Evolutionary conservation across 1,140 invertebrate species (phyloP).

Genomic region (Diuraphis noxia): DNA sequence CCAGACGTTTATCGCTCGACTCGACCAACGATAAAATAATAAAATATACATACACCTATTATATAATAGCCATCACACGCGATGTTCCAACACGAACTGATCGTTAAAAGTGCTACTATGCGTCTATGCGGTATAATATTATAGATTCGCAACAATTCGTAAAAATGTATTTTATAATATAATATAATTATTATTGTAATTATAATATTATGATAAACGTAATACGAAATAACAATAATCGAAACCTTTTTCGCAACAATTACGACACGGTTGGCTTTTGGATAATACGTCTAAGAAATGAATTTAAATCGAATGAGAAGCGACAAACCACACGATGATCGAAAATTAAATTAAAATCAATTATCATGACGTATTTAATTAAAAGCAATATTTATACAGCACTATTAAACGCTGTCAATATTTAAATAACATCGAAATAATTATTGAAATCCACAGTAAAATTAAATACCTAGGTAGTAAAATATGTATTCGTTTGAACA

Average conservation of each 20-base stretch:
- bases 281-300: not conserved
- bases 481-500: not conserved
- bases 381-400: not conserved
- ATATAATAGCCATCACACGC: not conserved
- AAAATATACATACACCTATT: not conserved
- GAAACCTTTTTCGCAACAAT: not conserved
- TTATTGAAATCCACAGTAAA: not conserved
- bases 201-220: not conserved
- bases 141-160: not conserved
- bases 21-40: not conserved
- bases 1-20: not conserved
- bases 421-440: conserved; percentile 17
- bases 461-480: conserved; percentile 1
- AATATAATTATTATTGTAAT: not conserved
- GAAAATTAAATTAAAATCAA: not conserved
- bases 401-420: not conserved
- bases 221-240: not conserved
- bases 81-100: not conserved
- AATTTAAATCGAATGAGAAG: not conserved
- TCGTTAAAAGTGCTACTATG: not conserved
- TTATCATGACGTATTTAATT: not conserved
- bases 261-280: not conserved
- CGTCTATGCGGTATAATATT: not conserved
- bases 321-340: no score
- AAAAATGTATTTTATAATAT: not conserved